A percentile compares a stretch with the other conserved stretches of the same genome.
These are phyloP conservation scores for Sarcophaga bullata DNA, from an alignment of 1,140 invertebrate species.

Conservation along the genomic window DNA sequence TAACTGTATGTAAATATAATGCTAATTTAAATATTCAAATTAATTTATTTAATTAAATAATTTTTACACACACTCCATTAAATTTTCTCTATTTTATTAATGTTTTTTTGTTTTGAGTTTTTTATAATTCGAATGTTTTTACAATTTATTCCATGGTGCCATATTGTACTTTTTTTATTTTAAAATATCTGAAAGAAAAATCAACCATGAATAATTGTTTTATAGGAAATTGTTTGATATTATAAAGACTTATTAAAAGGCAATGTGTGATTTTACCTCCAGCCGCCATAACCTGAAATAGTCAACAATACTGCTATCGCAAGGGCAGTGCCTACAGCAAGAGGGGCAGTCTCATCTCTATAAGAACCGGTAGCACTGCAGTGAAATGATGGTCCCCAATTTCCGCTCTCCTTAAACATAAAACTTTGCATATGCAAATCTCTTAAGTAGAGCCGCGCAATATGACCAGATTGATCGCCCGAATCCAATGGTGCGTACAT, in stretches of 20 bases:
- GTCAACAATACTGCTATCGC: slow-evolving; percentile 82
- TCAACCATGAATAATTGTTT: not conserved
- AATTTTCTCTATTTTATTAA: slow-evolving; percentile 23
- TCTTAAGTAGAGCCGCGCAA: slow-evolving; percentile 69
- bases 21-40: slow-evolving; percentile 15
- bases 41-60: slow-evolving; percentile 37
- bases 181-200: slow-evolving; percentile 78
- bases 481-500: slow-evolving; percentile 63
- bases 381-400: slow-evolving; percentile 70
- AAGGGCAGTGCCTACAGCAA: slow-evolving; percentile 87
- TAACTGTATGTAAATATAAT: slow-evolving; percentile 1
- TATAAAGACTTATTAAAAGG: not conserved
- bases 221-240: not conserved
- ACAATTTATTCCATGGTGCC: slow-evolving; percentile 86
- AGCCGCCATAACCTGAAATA: slow-evolving; percentile 84
- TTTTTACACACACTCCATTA: slow-evolving; percentile 33
- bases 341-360: slow-evolving; percentile 84
- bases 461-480: slow-evolving; percentile 65
- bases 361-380: slow-evolving; percentile 68
- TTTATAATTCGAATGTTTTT: not conserved
- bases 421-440: slow-evolving; percentile 71
- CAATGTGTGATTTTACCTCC: slow-evolving; percentile 53
- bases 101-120: slow-evolving; percentile 29
- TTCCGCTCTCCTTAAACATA: slow-evolving; percentile 71
- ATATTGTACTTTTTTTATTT: slow-evolving; percentile 91